phyloP scores from a whole-genome alignment of 2,888 invertebrate genomes.

The Campoletis raptor region DNA sequence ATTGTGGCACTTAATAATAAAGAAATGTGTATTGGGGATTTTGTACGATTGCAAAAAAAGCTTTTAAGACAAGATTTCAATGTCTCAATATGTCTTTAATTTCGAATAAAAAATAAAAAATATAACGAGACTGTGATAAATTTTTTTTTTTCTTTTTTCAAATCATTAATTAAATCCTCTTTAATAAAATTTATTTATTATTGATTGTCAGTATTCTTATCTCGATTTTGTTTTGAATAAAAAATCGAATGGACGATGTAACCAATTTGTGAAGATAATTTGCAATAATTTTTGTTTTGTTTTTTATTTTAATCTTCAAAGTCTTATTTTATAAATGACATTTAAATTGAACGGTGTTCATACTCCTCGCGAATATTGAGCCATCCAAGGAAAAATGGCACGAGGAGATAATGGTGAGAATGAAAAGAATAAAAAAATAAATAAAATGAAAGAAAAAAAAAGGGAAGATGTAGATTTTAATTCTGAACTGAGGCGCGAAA shows the following conservation, averaged over 20 bases:
- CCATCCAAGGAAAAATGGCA: slow-evolving; percentile 17
- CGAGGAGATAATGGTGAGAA: slow-evolving; percentile 12
- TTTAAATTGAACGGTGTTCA: slow-evolving; percentile 1
- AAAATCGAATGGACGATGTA: neutral
- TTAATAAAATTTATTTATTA: neutral
- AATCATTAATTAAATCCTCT: neutral
- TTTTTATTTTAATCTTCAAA: neutral
- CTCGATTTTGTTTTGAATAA: neutral
- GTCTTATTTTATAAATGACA: slow-evolving; percentile 1
- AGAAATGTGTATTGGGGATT: neutral
- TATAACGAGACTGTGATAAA: neutral
- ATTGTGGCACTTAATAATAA: neutral
- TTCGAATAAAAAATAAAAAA: neutral
- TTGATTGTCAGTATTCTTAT: neutral
- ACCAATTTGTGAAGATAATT: neutral
- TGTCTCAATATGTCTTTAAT: neutral
- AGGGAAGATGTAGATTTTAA: slow-evolving; percentile 28
- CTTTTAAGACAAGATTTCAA: neutral
- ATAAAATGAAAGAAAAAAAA: neutral
- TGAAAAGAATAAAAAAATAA: neutral
- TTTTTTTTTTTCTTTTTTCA: neutral
- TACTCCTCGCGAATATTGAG: neutral
- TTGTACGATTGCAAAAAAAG: neutral
- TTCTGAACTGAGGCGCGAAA: slow-evolving; percentile 19
- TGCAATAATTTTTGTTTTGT: neutral